phyloP scores from a whole-genome alignment of 2,888 invertebrate genomes.

The Lithophane semibrunnea region DNA sequence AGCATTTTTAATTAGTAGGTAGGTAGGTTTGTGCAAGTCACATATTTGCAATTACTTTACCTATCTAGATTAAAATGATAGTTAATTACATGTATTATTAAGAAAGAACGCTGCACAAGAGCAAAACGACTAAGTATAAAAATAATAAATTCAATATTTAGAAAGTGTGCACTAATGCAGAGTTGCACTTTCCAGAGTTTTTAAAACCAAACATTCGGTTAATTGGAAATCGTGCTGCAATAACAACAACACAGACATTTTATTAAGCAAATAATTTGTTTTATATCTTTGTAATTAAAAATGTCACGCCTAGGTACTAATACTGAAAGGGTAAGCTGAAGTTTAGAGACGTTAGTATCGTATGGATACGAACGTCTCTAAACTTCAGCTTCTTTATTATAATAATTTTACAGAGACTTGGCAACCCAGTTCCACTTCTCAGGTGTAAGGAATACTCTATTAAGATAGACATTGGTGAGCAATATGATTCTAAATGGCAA shows the following conservation, averaged over 20 bases:
- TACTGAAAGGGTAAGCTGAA: not conserved
- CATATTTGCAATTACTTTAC: not conserved
- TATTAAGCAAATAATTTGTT: slow-evolving; percentile 6
- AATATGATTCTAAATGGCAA: not conserved
- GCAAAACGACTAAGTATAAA: not conserved
- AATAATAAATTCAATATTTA: slow-evolving; percentile 19
- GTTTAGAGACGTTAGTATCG: not conserved
- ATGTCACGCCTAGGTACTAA: not conserved
- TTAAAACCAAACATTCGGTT: slow-evolving; percentile 36
- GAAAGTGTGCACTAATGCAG: slow-evolving; percentile 32
- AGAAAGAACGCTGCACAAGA: not conserved
- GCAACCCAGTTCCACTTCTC: not conserved
- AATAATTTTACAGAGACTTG: not conserved
- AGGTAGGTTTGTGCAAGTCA: not conserved
- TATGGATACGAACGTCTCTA: not conserved
- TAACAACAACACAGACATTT: slow-evolving; percentile 13
- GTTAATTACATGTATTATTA: not conserved
- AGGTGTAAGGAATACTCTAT: not conserved
- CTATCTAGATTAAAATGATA: not conserved
- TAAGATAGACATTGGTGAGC: not conserved
- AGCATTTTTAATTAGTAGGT: not conserved
- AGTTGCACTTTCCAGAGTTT: slow-evolving; percentile 31
- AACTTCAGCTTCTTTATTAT: too few relatives aligned
- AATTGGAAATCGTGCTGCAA: slow-evolving; percentile 40
- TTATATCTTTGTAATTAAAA: slow-evolving; percentile 11